Evolutionary conservation across 2,113 vertebrate genomes (phyloP), one percentile per base, ranked within the genome.

Genomic region (Nibea albiflora): DNA sequence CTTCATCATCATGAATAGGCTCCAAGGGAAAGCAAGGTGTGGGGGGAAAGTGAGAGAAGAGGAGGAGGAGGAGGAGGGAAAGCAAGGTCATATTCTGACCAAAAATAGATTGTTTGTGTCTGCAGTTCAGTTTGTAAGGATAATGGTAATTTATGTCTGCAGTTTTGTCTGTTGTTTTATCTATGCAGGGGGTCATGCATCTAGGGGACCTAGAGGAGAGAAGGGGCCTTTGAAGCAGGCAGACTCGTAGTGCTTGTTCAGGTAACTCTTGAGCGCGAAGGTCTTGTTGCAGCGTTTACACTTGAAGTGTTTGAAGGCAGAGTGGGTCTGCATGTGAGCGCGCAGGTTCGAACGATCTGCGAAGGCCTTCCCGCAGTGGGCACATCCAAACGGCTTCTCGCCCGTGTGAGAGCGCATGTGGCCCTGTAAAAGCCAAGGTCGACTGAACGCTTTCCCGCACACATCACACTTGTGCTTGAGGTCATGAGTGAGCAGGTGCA

Each of bases 321-420:
- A 98, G 90, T 98, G 97, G 74, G 97, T 98, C 96, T 98, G 97
- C 97, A 98, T 98, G 95, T 98, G 97, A 64, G 97, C 97, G 17
- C 97, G 96, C 91, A 98, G 96, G 92, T 98, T 98, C 50, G 97
- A 98, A 90, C 97, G 96, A 94, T 98, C 97, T 0, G 97, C 97
- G 74, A 98, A 98, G 78, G 97, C 96, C 92, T 98, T 98, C 47
- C 97, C 97, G 89, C 97, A 98, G 94, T 98, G 97, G 72, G 97
- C 97, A 64, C 97, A 98, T 60, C 96, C 97, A 46, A 98, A 98
- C 1, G 97, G 97, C 90, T 98, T 98, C 94, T 98, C 97, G 0
- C 97, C 97, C 0, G 97, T 98, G 94, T 98, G 97, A 0, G 97
- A 98, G 78, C 97, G 95, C 97, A 98, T 97, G 94, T 98, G 97